Conservation (phyloP, 2,888 invertebrate genomes). For the Torymus tubicola region DNA sequence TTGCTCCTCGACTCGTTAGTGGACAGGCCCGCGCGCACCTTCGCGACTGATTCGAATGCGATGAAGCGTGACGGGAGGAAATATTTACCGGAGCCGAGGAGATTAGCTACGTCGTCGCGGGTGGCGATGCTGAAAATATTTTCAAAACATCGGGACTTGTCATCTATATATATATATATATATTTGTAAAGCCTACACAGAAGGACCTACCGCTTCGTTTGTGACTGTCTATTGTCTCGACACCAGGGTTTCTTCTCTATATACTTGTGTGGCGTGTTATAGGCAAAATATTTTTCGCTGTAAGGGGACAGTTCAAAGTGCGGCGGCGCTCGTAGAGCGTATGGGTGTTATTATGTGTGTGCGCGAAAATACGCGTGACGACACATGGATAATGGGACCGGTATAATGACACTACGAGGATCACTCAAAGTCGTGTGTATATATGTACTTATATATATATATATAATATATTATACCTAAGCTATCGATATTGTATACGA, state of each 20-base stretch:
- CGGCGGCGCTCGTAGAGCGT: not conserved
- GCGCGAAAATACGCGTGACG: conserved; percentile 65
- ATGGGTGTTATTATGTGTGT: not conserved
- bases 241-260: not conserved
- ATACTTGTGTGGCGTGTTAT: not conserved
- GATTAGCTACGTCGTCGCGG: conserved; percentile 38
- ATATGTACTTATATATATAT: too few relatives aligned
- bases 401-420: conserved; percentile 28
- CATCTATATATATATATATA: too few relatives aligned
- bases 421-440: too few relatives aligned
- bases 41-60: conserved; percentile 20
- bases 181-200: not conserved
- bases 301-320: conserved; percentile 22
- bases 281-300: conserved; percentile 24
- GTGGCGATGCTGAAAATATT: conserved; percentile 59
- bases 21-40: not conserved
- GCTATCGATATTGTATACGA: not conserved
- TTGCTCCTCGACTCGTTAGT: conserved; percentile 11
- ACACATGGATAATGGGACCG: conserved; percentile 67
- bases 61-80: conserved; percentile 27
- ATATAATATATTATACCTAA: not conserved
- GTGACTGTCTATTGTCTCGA: conserved; percentile 18
- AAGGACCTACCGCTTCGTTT: not conserved
- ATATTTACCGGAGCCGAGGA: conserved; percentile 33
- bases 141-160: conserved; percentile 58